Conservation (phyloP, 2,797 vertebrate species). For the Threskiornis aethiopicus region DNA sequence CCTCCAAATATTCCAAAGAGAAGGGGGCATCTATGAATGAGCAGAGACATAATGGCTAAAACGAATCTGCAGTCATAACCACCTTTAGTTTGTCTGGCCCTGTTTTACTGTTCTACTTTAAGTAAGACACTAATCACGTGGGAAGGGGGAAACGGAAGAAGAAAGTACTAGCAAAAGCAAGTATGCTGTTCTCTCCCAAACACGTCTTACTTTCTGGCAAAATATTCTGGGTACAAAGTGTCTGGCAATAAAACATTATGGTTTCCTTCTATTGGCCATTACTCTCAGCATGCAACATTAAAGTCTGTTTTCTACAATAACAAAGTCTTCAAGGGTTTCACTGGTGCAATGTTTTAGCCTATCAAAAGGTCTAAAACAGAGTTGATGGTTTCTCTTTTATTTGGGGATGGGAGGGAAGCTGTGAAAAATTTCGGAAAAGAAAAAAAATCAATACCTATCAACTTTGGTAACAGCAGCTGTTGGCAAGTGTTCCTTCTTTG, state of each 20-base stretch:
- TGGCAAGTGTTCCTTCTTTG: conserved; percentile 9
- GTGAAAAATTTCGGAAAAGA: conserved; percentile 23
- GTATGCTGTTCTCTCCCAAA: background rate
- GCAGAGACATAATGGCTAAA: conserved; percentile 59
- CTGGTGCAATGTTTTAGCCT: background rate
- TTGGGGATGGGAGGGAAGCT: background rate
- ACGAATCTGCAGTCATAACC: conserved; percentile 16
- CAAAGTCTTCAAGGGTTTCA: conserved; percentile 1
- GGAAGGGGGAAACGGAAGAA: background rate
- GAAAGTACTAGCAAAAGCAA: background rate
- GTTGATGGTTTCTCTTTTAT: conserved; percentile 1
- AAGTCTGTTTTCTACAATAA: conserved; percentile 1
- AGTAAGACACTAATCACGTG: background rate
- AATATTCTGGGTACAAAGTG: background rate
- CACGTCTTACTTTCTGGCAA: background rate
- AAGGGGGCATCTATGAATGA: conserved; percentile 15
- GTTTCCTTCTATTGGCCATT: background rate
- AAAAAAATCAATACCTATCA: conserved; percentile 45
- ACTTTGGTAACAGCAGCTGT: conserved; percentile 34
- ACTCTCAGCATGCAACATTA: background rate
- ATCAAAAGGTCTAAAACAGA: conserved; percentile 43
- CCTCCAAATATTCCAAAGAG: conserved; percentile 37
- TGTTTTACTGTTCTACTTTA: conserved; percentile 57
- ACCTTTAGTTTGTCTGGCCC: conserved; percentile 28
- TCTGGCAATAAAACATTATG: background rate